Conservation (phyloP, 2,113 vertebrate species). For the Scomber japonicus region DNA sequence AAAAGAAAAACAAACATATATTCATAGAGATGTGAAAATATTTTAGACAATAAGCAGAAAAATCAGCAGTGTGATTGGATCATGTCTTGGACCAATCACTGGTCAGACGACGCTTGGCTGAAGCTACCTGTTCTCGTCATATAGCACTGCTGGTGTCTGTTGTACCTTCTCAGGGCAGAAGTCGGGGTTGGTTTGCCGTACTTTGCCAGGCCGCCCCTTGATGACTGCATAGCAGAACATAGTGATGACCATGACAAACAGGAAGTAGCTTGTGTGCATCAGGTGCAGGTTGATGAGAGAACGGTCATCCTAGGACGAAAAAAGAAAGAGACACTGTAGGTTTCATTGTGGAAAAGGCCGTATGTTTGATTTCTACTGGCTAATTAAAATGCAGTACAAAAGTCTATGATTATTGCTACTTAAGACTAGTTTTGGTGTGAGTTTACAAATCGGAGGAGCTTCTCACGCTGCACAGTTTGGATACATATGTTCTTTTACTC, state of each 20-base stretch:
- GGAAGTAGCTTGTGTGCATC: slow-evolving; percentile 99
- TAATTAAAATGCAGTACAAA: no score
- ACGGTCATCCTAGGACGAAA: slow-evolving; percentile 92
- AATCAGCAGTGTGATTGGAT: slow-evolving; percentile 51
- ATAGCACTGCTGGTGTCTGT: slow-evolving; percentile 68
- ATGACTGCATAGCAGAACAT: slow-evolving; percentile 99
- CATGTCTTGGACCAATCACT: slow-evolving; percentile 48
- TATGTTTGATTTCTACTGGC: not conserved
- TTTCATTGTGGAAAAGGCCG: no score
- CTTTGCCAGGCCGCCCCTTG: slow-evolving; percentile 96
- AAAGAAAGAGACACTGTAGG: not conserved
- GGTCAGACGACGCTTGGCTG: slow-evolving; percentile 36
- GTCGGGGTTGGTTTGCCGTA: slow-evolving; percentile 92
- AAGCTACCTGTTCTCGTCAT: slow-evolving; percentile 73
- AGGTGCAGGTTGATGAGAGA: slow-evolving; percentile 98
- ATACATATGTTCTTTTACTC: no score
- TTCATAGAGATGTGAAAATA: not conserved
- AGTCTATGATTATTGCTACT: no score
- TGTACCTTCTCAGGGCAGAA: slow-evolving; percentile 95
- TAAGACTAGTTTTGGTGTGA: no score
- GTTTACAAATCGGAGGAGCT: no score
- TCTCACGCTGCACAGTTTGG: no score
- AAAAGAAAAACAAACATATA: not conserved
- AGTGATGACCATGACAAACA: slow-evolving; percentile 99
- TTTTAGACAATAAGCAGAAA: slow-evolving; percentile 11